Conservation (phyloP, 2,113 vertebrate genomes). For the Porphyrio hochstetteri region DNA sequence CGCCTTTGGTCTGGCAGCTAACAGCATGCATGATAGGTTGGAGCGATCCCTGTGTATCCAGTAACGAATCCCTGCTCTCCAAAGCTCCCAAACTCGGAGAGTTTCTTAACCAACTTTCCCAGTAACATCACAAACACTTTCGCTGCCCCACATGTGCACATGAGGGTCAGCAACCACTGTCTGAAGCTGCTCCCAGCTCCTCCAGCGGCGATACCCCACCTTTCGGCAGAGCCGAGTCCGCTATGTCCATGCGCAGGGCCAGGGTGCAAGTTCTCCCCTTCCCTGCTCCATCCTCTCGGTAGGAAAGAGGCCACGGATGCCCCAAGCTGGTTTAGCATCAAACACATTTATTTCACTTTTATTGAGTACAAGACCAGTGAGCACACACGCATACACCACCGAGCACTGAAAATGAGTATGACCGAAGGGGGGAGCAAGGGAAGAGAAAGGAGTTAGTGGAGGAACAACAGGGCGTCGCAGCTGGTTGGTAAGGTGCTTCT, state of each 20-base stretch:
- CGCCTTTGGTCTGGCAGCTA: too few species aligned
- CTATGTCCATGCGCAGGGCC: not conserved
- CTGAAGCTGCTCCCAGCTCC: too few species aligned
- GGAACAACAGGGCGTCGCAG: slow-evolving; percentile 67
- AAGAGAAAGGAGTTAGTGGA: slow-evolving; percentile 73
- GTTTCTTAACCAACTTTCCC: too few species aligned
- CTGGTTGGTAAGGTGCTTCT: slow-evolving; percentile 79
- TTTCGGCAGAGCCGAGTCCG: accelerated
- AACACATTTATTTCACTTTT: slow-evolving; percentile 95
- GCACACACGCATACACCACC: slow-evolving; percentile 92
- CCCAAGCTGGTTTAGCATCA: slow-evolving; percentile 74
- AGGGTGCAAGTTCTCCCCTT: accelerated
- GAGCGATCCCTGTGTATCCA: too few species aligned
- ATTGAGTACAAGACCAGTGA: slow-evolving; percentile 96
- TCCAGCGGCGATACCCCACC: accelerated
- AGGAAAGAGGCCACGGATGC: not conserved
- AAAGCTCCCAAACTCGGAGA: too few species aligned
- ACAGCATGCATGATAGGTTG: too few species aligned
- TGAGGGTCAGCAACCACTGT: too few species aligned
- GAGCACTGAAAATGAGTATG: slow-evolving; percentile 82
- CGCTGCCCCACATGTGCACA: too few species aligned
- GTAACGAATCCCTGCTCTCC: too few species aligned
- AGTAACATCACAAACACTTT: too few species aligned
- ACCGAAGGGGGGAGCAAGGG: slow-evolving; percentile 58
- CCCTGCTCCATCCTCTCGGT: not conserved